Conservation (phyloP, 2,113 vertebrate species). For the Oostethus manadensis region DNA sequence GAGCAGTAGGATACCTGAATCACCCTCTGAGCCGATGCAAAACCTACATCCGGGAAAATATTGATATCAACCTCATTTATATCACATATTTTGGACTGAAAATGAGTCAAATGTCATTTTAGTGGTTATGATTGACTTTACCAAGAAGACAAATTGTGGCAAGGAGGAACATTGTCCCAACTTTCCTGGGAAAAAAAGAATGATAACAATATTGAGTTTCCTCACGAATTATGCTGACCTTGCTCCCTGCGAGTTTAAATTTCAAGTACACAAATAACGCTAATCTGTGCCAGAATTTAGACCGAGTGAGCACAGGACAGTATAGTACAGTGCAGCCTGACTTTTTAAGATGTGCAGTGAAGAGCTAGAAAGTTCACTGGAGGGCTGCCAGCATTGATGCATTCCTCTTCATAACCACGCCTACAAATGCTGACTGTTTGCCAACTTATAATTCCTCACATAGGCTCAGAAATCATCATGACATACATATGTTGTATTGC, state of each 20-base stretch:
- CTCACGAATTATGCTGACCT: conserved; percentile 24
- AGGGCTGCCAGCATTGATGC: conserved; percentile 43
- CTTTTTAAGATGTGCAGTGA: conserved; percentile 26
- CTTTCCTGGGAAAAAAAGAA: conserved; percentile 23
- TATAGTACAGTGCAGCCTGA: conserved; percentile 16
- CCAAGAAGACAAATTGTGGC: conserved; percentile 60
- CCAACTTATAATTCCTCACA: neutral
- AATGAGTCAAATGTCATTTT: neutral
- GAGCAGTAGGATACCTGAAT: conserved; percentile 55
- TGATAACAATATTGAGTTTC: conserved; percentile 5
- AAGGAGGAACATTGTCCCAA: conserved; percentile 54
- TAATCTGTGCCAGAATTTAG: conserved; percentile 13
- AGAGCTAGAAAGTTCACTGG: conserved; percentile 49
- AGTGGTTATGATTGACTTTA: conserved; percentile 31
- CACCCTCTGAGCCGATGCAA: conserved; percentile 60
- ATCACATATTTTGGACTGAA: neutral
- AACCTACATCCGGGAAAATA: conserved; percentile 43
- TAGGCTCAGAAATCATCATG: conserved; percentile 15
- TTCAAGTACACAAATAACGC: conserved; percentile 18
- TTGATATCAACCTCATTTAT: neutral
- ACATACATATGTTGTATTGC: conserved; percentile 8
- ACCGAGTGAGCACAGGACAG: neutral
- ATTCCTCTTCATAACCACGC: conserved; percentile 28
- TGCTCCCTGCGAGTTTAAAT: conserved; percentile 11
- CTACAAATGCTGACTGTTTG: conserved; percentile 3